phyloP scores from a whole-genome alignment of 2,888 invertebrate species.

The Lasioglossum vierecki region DNA sequence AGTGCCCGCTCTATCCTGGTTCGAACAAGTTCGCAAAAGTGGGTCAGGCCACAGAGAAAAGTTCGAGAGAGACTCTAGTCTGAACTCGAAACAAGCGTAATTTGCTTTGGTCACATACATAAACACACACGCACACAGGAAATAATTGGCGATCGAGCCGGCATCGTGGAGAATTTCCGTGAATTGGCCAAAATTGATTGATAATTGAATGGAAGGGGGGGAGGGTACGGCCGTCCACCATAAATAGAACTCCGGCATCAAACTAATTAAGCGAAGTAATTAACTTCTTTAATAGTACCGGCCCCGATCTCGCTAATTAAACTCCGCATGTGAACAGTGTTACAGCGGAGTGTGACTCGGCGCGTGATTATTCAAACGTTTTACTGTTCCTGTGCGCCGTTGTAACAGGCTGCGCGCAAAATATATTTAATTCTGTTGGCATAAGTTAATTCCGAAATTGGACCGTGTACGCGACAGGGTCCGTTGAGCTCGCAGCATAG shows the following conservation, averaged over 20 bases:
- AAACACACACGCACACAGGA: not conserved
- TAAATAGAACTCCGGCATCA: not conserved
- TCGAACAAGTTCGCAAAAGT: not conserved
- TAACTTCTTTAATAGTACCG: slow-evolving; percentile 28
- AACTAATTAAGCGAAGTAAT: slow-evolving; percentile 28
- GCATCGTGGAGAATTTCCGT: not conserved
- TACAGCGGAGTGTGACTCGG: not conserved
- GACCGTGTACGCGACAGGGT: not conserved
- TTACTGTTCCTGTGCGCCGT: not conserved
- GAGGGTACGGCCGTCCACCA: fast-evolving
- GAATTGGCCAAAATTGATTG: slow-evolving; percentile 8
- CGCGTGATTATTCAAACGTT: not conserved
- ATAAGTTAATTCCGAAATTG: not conserved
- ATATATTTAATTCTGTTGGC: not conserved
- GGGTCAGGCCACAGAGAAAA: not conserved
- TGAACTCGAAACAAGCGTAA: not conserved
- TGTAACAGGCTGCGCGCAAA: not conserved
- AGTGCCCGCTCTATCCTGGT: not conserved
- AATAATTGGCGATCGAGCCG: not conserved
- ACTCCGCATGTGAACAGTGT: slow-evolving; percentile 1
- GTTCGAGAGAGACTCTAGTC: not conserved
- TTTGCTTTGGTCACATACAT: not conserved
- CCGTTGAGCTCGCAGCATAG: not conserved
- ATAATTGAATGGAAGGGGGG: not conserved
- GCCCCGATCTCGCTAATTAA: slow-evolving; percentile 13